A percentile compares a stretch with the other conserved stretches of the same genome.
phyloP scores from a whole-genome alignment of 1,140 invertebrate genomes.

The Drosophila arawakana region DNA sequence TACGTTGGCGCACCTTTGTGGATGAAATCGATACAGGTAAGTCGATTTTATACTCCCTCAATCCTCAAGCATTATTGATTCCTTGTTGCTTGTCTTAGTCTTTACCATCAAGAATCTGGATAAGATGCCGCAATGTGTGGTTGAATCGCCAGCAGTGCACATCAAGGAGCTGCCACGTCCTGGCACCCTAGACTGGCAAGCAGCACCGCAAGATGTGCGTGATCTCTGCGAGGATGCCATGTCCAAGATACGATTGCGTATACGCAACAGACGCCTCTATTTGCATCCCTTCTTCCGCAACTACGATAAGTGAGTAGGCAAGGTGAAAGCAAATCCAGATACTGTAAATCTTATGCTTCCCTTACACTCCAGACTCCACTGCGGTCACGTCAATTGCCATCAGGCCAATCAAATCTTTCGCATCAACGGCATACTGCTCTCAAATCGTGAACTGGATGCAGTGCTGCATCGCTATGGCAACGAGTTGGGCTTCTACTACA shows the following conservation, averaged over 20 bases:
- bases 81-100: conserved; percentile 82
- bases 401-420: conserved; percentile 88
- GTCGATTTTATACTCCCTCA: no score
- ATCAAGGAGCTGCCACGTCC: conserved; percentile 84
- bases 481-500: conserved; percentile 89
- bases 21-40: conserved; percentile 89
- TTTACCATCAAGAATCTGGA: conserved; percentile 89
- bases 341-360: no score
- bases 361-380: conserved; percentile 86
- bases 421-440: conserved; percentile 87
- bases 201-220: conserved; percentile 70
- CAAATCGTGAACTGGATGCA: conserved; percentile 87
- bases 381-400: conserved; percentile 88
- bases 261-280: conserved; percentile 85
- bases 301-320: conserved; percentile 87
- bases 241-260: conserved; percentile 85
- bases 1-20: conserved; percentile 89
- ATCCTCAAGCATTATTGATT: no score
- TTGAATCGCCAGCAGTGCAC: conserved; percentile 84
- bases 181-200: conserved; percentile 85
- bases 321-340: no score
- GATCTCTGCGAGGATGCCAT: conserved; percentile 86
- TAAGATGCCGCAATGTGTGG: conserved; percentile 86
- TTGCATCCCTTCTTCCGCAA: conserved; percentile 88
- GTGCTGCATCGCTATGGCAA: conserved; percentile 88